These are phyloP conservation scores for Brenthis ino DNA, from an alignment of 2,888 invertebrate species.

Conservation along the genomic window DNA sequence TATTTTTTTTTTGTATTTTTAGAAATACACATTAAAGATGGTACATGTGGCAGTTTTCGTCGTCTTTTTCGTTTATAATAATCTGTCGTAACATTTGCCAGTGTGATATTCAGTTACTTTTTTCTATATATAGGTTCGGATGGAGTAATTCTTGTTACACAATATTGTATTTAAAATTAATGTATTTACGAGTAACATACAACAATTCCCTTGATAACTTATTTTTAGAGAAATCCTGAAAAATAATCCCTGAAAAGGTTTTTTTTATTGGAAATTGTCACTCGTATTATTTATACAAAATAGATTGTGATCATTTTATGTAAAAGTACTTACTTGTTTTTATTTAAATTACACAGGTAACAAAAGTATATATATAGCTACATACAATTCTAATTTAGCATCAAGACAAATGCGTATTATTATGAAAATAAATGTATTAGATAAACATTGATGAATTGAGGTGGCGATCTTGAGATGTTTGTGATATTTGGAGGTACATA, in stretches of 20 bases:
- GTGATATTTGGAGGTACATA: too few species aligned
- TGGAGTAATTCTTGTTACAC: neutral
- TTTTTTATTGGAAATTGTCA: neutral
- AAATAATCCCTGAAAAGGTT: neutral
- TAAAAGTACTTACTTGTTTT: constrained; percentile 2
- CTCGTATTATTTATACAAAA: neutral
- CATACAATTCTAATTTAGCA: too few species aligned
- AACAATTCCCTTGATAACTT: neutral
- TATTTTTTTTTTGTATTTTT: neutral
- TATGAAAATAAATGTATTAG: too few species aligned
- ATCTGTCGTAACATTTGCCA: too few species aligned
- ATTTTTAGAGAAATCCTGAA: neutral
- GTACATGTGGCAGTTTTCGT: constrained; percentile 5
- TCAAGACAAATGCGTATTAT: too few species aligned
- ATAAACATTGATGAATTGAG: too few species aligned
- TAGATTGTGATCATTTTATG: constrained; percentile 12
- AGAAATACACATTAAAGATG: neutral
- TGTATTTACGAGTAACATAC: neutral
- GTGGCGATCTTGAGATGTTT: too few species aligned
- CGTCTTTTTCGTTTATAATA: neutral
- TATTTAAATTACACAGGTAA: neutral
- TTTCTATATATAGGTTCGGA: neutral
- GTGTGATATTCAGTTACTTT: too few species aligned
- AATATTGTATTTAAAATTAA: too few species aligned
- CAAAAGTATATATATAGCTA: neutral